phyloP scores from a whole-genome alignment of 1,140 invertebrate genomes.

The Brachystomella parvula region DNA sequence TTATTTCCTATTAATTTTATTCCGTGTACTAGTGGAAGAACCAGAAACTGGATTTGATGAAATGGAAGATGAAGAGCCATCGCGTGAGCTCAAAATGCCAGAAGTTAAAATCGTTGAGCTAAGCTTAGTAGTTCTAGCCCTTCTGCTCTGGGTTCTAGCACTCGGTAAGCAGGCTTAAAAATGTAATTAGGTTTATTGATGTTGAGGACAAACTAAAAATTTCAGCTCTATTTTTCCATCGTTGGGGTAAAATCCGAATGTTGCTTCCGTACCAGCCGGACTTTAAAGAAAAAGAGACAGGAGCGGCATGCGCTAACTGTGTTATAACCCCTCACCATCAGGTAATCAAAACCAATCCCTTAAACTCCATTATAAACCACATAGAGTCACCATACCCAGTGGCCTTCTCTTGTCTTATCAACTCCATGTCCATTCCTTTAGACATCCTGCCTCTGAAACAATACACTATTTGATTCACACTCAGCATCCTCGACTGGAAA shows the following conservation, averaged over 20 bases:
- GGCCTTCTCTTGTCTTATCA: no score
- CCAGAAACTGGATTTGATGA: slow-evolving; percentile 10
- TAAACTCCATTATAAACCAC: background rate
- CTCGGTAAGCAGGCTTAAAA: slow-evolving; percentile 55
- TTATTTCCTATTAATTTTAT: slow-evolving; percentile 14
- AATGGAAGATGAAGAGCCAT: slow-evolving; percentile 5
- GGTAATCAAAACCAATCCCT: slow-evolving; percentile 16
- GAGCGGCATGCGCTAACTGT: slow-evolving; percentile 33
- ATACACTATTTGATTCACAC: no score
- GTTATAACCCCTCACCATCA: slow-evolving; percentile 37
- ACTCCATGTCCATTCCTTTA: no score
- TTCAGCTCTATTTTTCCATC: slow-evolving; percentile 66
- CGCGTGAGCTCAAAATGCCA: slow-evolving; percentile 38
- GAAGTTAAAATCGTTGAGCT: slow-evolving; percentile 77
- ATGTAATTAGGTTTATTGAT: no score
- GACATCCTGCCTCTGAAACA: no score
- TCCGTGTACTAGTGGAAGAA: slow-evolving; percentile 19
- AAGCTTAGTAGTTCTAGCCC: slow-evolving; percentile 73
- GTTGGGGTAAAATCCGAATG: slow-evolving; percentile 69
- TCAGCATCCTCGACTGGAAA: no score
- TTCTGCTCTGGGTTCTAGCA: slow-evolving; percentile 77
- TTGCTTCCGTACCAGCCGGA: slow-evolving; percentile 82
- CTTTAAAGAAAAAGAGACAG: slow-evolving; percentile 57
- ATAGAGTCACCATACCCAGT: no score
- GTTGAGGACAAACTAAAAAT: no score